Percentiles rank a stretch among this genome's conserved stretches.
These are phyloP conservation scores for Ardeotis arabs DNA, from an alignment of 2,113 vertebrate genomes.

Conservation along the genomic window DNA sequence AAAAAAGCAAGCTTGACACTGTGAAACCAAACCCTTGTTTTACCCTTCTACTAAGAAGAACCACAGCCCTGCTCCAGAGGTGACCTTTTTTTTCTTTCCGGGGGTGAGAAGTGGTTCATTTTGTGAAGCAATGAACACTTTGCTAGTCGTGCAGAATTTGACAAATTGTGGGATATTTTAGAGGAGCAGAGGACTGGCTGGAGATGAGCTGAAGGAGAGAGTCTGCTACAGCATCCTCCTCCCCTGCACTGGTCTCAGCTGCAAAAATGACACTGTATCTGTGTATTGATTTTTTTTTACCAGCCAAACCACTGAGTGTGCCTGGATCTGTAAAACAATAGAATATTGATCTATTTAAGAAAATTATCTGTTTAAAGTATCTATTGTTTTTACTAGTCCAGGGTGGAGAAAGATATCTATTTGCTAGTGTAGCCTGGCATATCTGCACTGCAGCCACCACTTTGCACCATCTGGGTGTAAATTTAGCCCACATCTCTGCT, in stretches of 20 bases:
- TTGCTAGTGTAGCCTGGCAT: neutral
- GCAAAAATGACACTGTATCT: neutral
- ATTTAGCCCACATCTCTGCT: neutral
- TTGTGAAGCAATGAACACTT: neutral
- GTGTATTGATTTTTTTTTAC: constrained; percentile 43
- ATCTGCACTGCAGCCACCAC: neutral
- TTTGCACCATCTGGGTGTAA: neutral
- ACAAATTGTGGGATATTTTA: neutral
- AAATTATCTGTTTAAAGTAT: constrained; percentile 33
- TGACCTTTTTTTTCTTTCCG: neutral
- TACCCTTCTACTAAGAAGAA: neutral
- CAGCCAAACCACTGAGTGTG: neutral
- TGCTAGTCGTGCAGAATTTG: neutral
- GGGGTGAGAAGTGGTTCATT: neutral
- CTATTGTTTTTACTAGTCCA: neutral
- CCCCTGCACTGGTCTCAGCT: neutral
- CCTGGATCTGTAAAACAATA: constrained; percentile 27
- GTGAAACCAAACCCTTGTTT: neutral
- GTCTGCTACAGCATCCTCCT: neutral
- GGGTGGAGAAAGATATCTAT: neutral
- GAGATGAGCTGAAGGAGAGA: constrained; percentile 11
- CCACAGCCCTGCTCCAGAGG: neutral
- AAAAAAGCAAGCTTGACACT: neutral
- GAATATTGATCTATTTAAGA: constrained; percentile 46
- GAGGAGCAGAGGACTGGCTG: neutral